A percentile compares a stretch with the other conserved stretches of the same genome.
Evolutionary conservation across 2,888 invertebrate species (phyloP).

Genomic region (Timema podura): DNA sequence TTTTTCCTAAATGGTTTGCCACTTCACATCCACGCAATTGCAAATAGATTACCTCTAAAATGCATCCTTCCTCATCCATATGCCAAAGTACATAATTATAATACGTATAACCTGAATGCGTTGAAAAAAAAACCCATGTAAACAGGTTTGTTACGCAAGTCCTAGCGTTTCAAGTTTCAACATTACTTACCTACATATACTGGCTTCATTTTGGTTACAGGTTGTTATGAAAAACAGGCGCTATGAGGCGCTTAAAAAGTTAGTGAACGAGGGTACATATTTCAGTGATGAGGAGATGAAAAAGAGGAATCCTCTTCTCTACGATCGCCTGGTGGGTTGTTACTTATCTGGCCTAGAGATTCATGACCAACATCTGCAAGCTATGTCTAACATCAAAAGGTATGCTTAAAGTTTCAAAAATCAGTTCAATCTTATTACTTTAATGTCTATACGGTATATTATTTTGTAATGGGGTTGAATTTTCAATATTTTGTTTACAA

Average conservation of each 20-base stretch:
- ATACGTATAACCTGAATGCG: neutral
- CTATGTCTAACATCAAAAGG: conserved; percentile 4
- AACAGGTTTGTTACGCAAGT: too few relatives aligned
- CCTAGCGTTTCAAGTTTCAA: too few relatives aligned
- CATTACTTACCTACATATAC: too few relatives aligned
- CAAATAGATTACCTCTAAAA: too few relatives aligned
- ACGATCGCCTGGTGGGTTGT: conserved; percentile 84
- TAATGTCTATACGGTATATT: conserved; percentile 45
- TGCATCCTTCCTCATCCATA: too few relatives aligned
- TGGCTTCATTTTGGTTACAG: conserved; percentile 33
- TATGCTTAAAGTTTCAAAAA: conserved; percentile 6
- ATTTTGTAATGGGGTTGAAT: too few relatives aligned
- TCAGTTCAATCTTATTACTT: conserved; percentile 20
- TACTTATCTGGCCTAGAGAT: conserved; percentile 76
- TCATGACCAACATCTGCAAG: conserved; percentile 48
- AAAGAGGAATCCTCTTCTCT: conserved; percentile 82
- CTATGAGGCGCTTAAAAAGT: conserved; percentile 71
- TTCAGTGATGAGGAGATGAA: conserved; percentile 94
- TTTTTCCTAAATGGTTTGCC: too few relatives aligned
- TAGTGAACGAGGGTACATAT: conserved; percentile 67
- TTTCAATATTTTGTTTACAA: too few relatives aligned
- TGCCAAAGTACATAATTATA: neutral
- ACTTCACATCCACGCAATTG: too few relatives aligned
- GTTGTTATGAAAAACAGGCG: conserved; percentile 71
- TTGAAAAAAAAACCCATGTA: too few relatives aligned